Conservation (phyloP, 2,888 invertebrate species). For the Erebia ligea region DNA sequence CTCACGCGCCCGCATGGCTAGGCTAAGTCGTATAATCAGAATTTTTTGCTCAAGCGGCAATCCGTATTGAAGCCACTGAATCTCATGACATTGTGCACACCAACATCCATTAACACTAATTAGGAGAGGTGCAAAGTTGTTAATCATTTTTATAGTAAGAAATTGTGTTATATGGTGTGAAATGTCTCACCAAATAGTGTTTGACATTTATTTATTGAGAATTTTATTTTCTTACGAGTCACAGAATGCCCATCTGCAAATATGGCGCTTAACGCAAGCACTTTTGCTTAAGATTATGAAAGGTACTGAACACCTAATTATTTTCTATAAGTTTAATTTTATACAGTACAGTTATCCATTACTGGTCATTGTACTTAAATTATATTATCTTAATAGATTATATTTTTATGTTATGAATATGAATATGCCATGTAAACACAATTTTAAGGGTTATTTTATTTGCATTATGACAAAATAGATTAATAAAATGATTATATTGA, state of each 20-base stretch:
- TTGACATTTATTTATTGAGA: conserved; percentile 83
- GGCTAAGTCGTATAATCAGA: conserved; percentile 62
- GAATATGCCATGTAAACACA: conserved; percentile 27
- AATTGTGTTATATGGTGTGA: conserved; percentile 81
- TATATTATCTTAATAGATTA: conserved; percentile 22
- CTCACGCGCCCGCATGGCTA: conserved; percentile 73
- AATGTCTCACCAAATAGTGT: conserved; percentile 80
- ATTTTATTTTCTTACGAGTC: conserved; percentile 81
- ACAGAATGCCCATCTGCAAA: conserved; percentile 80
- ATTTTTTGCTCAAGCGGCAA: conserved; percentile 82
- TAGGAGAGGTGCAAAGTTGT: conserved; percentile 79
- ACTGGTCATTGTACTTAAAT: conserved; percentile 61
- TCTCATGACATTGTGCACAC: conserved; percentile 79
- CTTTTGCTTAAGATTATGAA: conserved; percentile 52
- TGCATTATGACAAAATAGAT: conserved; percentile 13
- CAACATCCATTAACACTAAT: conserved; percentile 61
- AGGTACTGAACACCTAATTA: conserved; percentile 43
- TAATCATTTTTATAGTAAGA: conserved; percentile 82
- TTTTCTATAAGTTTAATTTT: conserved; percentile 44
- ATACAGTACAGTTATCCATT: conserved; percentile 43
- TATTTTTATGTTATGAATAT: conserved; percentile 19
- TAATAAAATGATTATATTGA: neutral
- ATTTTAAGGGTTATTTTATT: conserved; percentile 23
- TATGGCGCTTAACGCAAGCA: conserved; percentile 68
- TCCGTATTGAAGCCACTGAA: conserved; percentile 75